Evolutionary conservation across 2,888 invertebrate species (phyloP).

Genomic region (Cactoblastis cactorum): DNA sequence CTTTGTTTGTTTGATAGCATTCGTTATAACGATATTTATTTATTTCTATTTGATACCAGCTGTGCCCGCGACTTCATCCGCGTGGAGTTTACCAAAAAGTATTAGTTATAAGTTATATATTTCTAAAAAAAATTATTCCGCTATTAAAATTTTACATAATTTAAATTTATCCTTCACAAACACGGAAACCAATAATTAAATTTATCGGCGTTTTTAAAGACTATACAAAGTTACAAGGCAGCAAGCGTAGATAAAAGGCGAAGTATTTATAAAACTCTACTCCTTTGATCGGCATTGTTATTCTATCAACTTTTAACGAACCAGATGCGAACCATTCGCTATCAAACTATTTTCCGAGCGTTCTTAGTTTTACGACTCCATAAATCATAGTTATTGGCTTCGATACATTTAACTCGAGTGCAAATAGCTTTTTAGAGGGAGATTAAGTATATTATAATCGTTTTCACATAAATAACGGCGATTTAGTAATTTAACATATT

Average conservation of each 20-base stretch:
- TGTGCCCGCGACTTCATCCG: too few relatives aligned
- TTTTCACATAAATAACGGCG: too few relatives aligned
- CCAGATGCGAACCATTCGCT: constrained; percentile 6
- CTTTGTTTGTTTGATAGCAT: too few relatives aligned
- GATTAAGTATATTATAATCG: too few relatives aligned
- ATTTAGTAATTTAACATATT: too few relatives aligned
- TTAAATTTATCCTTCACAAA: too few relatives aligned
- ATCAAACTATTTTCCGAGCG: not conserved
- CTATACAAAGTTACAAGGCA: not conserved
- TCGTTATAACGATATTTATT: too few relatives aligned
- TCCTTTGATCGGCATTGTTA: constrained; percentile 10
- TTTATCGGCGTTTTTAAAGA: not conserved
- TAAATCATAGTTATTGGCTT: constrained; percentile 4
- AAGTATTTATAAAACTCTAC: constrained; percentile 1
- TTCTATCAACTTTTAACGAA: constrained; percentile 10
- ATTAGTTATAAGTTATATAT: too few relatives aligned
- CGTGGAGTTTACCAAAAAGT: too few relatives aligned
- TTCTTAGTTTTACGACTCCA: constrained; percentile 4
- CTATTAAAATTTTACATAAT: too few relatives aligned
- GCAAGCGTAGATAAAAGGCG: not conserved
- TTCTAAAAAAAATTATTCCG: too few relatives aligned
- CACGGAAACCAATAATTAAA: not conserved
- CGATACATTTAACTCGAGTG: not conserved
- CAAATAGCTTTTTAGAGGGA: not conserved
- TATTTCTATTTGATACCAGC: too few relatives aligned